These are phyloP conservation scores for Esox masquinongy DNA, from an alignment of 2,797 vertebrate genomes.

Conservation along the genomic window DNA sequence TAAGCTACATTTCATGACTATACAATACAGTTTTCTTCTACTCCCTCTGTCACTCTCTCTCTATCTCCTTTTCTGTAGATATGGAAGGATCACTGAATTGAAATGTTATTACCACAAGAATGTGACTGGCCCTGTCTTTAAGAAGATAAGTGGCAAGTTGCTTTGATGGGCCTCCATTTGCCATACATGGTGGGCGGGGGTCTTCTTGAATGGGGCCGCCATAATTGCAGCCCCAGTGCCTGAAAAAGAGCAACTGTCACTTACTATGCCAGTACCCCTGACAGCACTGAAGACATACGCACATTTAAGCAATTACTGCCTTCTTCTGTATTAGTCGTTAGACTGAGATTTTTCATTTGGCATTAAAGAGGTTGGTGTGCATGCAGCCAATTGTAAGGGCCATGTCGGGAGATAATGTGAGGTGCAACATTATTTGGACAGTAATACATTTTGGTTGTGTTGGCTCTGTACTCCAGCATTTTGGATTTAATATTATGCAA, in stretches of 20 bases:
- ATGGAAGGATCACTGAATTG: slow-evolving; percentile 56
- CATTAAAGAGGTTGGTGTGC: neutral
- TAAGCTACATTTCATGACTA: slow-evolving; percentile 48
- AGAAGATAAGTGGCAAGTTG: slow-evolving; percentile 51
- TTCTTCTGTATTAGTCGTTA: neutral
- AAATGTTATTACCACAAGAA: slow-evolving; percentile 66
- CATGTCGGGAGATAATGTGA: neutral
- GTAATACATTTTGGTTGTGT: too few relatives aligned
- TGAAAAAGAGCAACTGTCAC: slow-evolving; percentile 32
- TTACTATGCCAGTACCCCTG: neutral
- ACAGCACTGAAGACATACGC: neutral
- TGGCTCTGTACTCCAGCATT: too few relatives aligned
- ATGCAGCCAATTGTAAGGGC: neutral
- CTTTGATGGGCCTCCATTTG: slow-evolving; percentile 49
- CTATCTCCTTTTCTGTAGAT: slow-evolving; percentile 49
- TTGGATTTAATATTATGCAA: too few relatives aligned
- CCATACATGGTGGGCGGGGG: slow-evolving; percentile 13
- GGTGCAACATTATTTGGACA: too few relatives aligned
- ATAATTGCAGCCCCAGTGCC: slow-evolving; percentile 8
- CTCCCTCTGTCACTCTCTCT: slow-evolving; percentile 17
- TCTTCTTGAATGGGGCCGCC: slow-evolving; percentile 26
- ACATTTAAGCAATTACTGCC: neutral
- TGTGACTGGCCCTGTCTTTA: slow-evolving; percentile 58
- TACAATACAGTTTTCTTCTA: slow-evolving; percentile 41
- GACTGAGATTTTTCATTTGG: neutral